phyloP scores from a whole-genome alignment of 1,140 invertebrate species.

The Drosophila nikananu region DNA sequence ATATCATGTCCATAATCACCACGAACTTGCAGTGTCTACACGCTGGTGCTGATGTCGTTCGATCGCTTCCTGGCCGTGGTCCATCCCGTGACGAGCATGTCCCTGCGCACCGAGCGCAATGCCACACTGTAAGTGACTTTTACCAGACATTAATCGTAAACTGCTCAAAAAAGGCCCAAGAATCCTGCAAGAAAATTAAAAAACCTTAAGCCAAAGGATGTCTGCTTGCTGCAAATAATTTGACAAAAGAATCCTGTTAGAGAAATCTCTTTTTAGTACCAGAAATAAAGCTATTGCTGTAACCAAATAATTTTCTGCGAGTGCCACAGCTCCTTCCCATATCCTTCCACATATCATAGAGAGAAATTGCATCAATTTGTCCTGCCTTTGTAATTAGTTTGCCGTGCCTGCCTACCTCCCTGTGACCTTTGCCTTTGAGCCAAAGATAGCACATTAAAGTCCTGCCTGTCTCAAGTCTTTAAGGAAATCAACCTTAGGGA shows the following conservation, averaged over 20 bases:
- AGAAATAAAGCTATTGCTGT: no score
- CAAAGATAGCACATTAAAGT: neutral
- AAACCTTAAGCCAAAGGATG: neutral
- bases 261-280: no score
- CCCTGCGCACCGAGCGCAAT: constrained; percentile 94
- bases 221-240: no score
- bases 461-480: neutral
- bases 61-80: constrained; percentile 98
- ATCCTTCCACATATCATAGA: constrained; percentile 1
- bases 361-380: constrained; percentile 46
- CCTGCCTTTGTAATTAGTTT: constrained; percentile 28
- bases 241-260: no score
- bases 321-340: constrained; percentile 1
- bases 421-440: constrained; percentile 2
- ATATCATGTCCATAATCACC: constrained; percentile 86
- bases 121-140: constrained; percentile 87
- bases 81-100: constrained; percentile 96
- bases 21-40: constrained; percentile 88
- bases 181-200: no score
- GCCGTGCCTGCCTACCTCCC: neutral
- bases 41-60: constrained; percentile 97
- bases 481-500: neutral
- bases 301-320: no score
- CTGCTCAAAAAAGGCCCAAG: no score
- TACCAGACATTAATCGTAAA: neutral